These are phyloP conservation scores for Phasianus colchicus DNA, from an alignment of 2,113 vertebrate genomes.

Conservation along the genomic window DNA sequence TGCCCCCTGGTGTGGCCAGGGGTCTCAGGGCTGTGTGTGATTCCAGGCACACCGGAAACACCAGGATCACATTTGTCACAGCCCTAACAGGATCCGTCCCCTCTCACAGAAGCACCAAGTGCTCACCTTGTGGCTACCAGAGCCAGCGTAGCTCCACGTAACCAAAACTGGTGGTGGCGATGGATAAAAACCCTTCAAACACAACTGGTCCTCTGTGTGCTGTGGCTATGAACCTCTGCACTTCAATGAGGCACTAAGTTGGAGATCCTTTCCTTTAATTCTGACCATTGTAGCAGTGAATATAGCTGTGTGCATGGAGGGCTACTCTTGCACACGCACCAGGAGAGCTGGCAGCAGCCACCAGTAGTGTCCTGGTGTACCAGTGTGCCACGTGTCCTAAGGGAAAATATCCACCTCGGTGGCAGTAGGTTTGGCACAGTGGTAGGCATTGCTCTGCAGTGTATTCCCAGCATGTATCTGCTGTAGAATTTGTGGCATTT, in stretches of 20 bases:
- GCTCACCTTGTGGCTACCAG: too few relatives aligned
- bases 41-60: too few relatives aligned
- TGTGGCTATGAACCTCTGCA: neutral
- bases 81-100: neutral
- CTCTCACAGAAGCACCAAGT: neutral
- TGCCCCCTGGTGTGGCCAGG: accelerated
- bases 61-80: neutral
- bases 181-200: too few relatives aligned
- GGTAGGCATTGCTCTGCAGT: neutral
- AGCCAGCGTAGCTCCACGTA: neutral
- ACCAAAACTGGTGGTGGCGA: too few relatives aligned
- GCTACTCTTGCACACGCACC: accelerated
- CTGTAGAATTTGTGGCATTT: neutral
- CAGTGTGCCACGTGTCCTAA: neutral
- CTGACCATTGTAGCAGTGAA: neutral
- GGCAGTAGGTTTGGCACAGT: accelerated
- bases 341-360: neutral
- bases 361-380: neutral
- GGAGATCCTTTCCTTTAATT: accelerated
- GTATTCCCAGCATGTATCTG: neutral
- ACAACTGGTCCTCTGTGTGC: too few relatives aligned
- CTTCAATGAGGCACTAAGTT: neutral
- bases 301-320: accelerated
- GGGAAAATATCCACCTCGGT: neutral
- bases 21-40: neutral